Base-by-base conservation (phyloP, 2,888 invertebrate genomes). In the Orthosia cruda region DNA sequence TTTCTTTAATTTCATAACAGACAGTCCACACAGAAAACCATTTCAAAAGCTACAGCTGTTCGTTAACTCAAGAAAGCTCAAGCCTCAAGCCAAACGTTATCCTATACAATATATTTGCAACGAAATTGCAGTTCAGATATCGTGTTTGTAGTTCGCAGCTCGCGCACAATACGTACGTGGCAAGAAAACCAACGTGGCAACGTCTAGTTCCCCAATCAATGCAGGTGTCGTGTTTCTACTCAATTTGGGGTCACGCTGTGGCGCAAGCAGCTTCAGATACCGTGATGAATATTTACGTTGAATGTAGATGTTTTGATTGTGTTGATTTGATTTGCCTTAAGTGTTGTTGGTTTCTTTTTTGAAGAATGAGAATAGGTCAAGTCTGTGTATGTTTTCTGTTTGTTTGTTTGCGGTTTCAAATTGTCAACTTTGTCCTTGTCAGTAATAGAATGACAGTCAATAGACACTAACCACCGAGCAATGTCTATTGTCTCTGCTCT, bases 161-260 rank as follows among this genome's bases (percentile, higher is more conserved):
- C 69, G 80, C 62, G 74, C 69, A 75, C 75, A 79, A 82, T 50
- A 58, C n/a, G 79, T 32, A 82, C 82, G 79, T 82, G 82, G 68
- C 11, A 67, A 72, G 82, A 71, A 82, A 79, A 40, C 75, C 15
- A 82, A 82, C 50, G 23, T 13, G 18, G 11, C 32, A 15, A 12
- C 63, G 18, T 50, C 75, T 75, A 69, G 72, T 85, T 83, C 69
- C 64, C 52, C 32, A 85, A 85, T 85, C 85, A 77, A 63, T 71
- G 47, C 74, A 55, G 57, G 74, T 32, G n/a, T 18, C 26, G 26
- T 67, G 77, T 76, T 82, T 77, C 84, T 80, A 81, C 85, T 84
- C 84, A 84, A 84, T 85, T 85, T 85, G 80, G 73, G 83, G 83
- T 85, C 80, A 73, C 77, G 78, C 74, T 83, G 47, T 57, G 64